Conservation (phyloP, 1,140 invertebrate genomes). For the Brachionus plicatilis region DNA sequence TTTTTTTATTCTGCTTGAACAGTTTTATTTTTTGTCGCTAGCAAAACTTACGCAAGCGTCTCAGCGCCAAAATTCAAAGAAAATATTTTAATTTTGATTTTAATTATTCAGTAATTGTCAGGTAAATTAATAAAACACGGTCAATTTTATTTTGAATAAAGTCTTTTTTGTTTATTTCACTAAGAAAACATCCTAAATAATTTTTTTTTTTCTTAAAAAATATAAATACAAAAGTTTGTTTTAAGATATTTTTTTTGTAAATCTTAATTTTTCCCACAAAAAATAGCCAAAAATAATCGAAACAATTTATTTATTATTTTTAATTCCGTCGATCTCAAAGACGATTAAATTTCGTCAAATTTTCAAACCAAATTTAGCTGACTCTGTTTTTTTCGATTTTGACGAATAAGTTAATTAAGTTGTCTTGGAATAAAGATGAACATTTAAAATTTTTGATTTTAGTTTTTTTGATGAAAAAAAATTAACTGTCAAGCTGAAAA, state of each 20-base stretch:
- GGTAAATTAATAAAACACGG: neutral
- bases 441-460: no score
- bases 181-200: neutral
- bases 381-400: no score
- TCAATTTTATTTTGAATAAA: neutral
- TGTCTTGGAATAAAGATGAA: no score
- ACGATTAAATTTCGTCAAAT: neutral
- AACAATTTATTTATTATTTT: neutral
- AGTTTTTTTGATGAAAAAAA: no score
- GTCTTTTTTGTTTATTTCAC: neutral
- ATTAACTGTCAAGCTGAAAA: no score
- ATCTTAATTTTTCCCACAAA: neutral
- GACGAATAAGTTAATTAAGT: no score
- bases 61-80: neutral
- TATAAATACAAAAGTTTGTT: neutral
- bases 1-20: neutral
- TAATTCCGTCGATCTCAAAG: neutral
- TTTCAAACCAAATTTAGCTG: no score
- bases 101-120: neutral
- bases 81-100: neutral
- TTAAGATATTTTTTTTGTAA: neutral
- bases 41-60: neutral
- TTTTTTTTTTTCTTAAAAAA: neutral
- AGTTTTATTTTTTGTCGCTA: neutral
- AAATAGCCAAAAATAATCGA: neutral